Evolutionary conservation across 2,888 invertebrate species (phyloP), one percentile per base, ranked within the genome.

Genomic region (Chesias legatella): DNA sequence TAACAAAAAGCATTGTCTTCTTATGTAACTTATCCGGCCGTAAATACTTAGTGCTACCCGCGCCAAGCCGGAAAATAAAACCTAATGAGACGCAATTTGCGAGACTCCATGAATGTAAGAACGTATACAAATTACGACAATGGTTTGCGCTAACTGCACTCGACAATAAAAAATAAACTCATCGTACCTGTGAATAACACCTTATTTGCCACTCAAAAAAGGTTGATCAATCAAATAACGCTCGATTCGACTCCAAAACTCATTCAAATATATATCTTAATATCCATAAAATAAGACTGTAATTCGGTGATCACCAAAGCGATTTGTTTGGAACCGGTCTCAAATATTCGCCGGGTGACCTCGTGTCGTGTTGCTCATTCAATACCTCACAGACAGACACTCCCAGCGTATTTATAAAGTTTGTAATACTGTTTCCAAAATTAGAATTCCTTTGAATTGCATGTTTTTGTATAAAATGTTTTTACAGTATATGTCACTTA

Each of bases 121-220:
- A n/a, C n/a, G n/a, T n/a, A n/a, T 23, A 41, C 25, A 22, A 43
- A 37, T 38, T 35, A 40, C 37, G 32, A 43, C 31, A 43, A 44
- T 41, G 36, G 33, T 28, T 40, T 30, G 25, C 43, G 31, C 30
- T 39, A 34, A 47, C 34, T 28, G 32, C 34, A 34, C 30, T 33
- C 9, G 17, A 39, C 36, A 38, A 25, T 36, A 51, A 43, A 48
- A 50, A 37, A 36, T 32, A 27, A 42, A 55, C 48, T 51, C 43
- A 40, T 46, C 50, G 50, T 56, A 38, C 33, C 51, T 51, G 47
- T 49, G 51, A 47, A 51, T 51, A 53, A 59, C 60, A 55, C 53
- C 48, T 48, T 60, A 64, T 62, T 60, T 58, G 57, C 45, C 53
- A 56, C 50, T 49, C 44, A 39, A 60, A 62, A 55, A 55, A 51